phyloP scores from a whole-genome alignment of 2,888 invertebrate genomes.

The Plebejus anna region DNA sequence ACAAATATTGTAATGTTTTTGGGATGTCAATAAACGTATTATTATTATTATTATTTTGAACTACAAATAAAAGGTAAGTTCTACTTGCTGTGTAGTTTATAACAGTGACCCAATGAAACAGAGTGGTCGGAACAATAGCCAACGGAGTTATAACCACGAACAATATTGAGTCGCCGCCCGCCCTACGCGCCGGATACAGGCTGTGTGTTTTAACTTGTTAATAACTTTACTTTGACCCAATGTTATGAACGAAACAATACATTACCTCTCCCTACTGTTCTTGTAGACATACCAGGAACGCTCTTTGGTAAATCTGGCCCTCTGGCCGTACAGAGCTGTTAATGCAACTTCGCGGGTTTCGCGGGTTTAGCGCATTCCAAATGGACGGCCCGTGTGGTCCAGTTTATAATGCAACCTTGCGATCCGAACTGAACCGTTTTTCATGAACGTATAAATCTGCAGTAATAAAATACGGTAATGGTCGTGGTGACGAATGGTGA shows the following conservation, averaged over 20 bases:
- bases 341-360: too few relatives aligned
- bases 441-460: background rate
- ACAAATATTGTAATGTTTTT: too few relatives aligned
- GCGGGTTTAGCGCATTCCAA: background rate
- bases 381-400: background rate
- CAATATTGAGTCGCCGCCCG: background rate
- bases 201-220: background rate
- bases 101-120: constrained; percentile 1
- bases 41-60: too few relatives aligned
- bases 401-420: background rate
- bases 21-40: too few relatives aligned
- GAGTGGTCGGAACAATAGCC: background rate
- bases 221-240: background rate
- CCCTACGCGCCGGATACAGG: background rate
- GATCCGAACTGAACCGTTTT: background rate
- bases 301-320: too few relatives aligned
- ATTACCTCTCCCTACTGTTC: background rate
- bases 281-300: too few relatives aligned
- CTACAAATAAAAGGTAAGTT: background rate
- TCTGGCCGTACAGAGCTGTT: too few relatives aligned
- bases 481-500: background rate
- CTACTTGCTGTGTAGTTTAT: background rate
- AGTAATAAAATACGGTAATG: background rate
- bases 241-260: background rate
- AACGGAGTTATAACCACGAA: background rate